phyloP scores from a whole-genome alignment of 92 coral and sea anemone species.

The Galaxea fascicularis region DNA sequence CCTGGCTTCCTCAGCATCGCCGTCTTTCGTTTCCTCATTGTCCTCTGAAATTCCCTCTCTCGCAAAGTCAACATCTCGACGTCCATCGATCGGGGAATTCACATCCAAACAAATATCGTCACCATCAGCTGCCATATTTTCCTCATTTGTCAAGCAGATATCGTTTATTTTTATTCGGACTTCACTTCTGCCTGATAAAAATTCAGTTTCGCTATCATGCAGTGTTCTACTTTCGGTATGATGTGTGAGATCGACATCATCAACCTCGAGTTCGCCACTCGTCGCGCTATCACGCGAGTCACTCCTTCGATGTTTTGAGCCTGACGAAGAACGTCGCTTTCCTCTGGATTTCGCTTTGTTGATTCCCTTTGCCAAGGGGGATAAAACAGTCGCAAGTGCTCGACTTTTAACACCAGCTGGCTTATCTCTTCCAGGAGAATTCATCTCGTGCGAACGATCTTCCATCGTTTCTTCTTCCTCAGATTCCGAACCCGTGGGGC shows the following conservation, averaged over 20 bases:
- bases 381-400: constrained; percentile 54
- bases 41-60: constrained; percentile 33
- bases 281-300: constrained; percentile 54
- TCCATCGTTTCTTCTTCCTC: constrained; percentile 24
- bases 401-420: constrained; percentile 47
- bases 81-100: constrained; percentile 11
- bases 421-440: constrained; percentile 55
- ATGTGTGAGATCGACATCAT: constrained; percentile 33
- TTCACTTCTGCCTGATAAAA: constrained; percentile 21
- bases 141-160: constrained; percentile 31
- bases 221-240: constrained; percentile 56
- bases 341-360: constrained; percentile 58
- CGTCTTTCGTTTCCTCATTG: constrained; percentile 19
- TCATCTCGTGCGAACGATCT: background rate
- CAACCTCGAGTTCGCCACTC: constrained; percentile 12
- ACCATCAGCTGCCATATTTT: constrained; percentile 35
- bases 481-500: constrained; percentile 23
- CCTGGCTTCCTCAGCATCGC: constrained; percentile 52
- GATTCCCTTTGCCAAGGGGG: constrained; percentile 62
- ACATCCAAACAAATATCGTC: constrained; percentile 12
- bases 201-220: constrained; percentile 33
- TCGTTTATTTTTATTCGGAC: constrained; percentile 39
- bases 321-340: constrained; percentile 43
- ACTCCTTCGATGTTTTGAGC: constrained; percentile 11
- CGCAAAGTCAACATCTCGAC: constrained; percentile 17